A percentile compares a stretch with the other conserved stretches of the same genome.
phyloP scores from a whole-genome alignment of 2,888 invertebrate species.

The Andrena dorsata region DNA sequence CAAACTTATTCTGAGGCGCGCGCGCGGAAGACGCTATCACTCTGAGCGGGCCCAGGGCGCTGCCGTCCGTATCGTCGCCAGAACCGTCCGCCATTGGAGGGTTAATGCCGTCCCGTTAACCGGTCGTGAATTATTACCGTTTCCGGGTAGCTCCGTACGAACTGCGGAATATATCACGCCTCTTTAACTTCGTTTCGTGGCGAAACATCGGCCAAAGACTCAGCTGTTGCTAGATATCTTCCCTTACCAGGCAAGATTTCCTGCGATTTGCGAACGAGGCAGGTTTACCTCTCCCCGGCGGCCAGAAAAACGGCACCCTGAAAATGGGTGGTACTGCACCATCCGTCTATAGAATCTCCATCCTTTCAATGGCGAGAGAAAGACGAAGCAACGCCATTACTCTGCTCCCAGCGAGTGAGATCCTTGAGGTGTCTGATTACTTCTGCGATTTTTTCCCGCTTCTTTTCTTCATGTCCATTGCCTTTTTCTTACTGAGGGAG shows the following conservation, averaged over 20 bases:
- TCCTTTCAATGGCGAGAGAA: slow-evolving; percentile 31
- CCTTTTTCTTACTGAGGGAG: slow-evolving; percentile 1
- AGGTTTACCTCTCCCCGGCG: slow-evolving; percentile 70
- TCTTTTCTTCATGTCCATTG: slow-evolving; percentile 1
- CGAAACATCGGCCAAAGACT: slow-evolving; percentile 65
- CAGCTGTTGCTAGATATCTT: slow-evolving; percentile 40
- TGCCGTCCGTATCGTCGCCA: slow-evolving; percentile 11
- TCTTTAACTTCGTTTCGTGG: slow-evolving; percentile 70
- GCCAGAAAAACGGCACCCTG: slow-evolving; percentile 69
- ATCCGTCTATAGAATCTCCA: slow-evolving; percentile 44
- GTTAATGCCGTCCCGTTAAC: slow-evolving; percentile 78
- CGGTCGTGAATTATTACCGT: slow-evolving; percentile 77
- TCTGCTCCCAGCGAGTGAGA: slow-evolving; percentile 59
- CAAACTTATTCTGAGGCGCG: not conserved
- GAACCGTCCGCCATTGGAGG: not conserved
- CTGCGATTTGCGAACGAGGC: slow-evolving; percentile 70
- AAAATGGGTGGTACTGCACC: slow-evolving; percentile 56
- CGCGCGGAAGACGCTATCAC: slow-evolving; percentile 3
- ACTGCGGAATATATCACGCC: slow-evolving; percentile 73
- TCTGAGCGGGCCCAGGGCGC: not conserved
- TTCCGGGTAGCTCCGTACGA: slow-evolving; percentile 74
- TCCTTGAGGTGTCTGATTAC: slow-evolving; percentile 64
- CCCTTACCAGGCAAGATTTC: slow-evolving; percentile 53
- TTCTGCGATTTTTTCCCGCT: slow-evolving; percentile 52
- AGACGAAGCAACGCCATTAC: slow-evolving; percentile 70